A percentile compares a stretch with the other conserved stretches of the same genome.
Conservation (phyloP, 1,140 invertebrate species). For the Cepaea nemoralis region DNA sequence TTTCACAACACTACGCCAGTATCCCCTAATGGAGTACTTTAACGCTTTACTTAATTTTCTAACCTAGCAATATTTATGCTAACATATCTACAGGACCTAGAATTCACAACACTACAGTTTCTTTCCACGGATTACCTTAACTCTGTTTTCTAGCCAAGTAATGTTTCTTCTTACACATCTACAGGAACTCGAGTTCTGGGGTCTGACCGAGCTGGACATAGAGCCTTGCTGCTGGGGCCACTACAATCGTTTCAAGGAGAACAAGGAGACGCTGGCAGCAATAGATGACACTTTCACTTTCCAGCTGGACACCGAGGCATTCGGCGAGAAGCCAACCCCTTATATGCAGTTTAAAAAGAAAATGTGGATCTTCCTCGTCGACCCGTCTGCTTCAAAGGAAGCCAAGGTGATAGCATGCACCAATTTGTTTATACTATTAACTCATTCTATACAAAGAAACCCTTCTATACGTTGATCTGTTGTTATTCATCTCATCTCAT, state of each 20-base stretch:
- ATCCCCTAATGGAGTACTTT: no score
- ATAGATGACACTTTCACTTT: slow-evolving; percentile 69
- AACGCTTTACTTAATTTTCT: no score
- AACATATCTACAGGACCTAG: no score
- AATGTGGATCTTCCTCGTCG: slow-evolving; percentile 68
- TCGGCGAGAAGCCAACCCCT: slow-evolving; percentile 54
- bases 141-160: no score
- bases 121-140: no score
- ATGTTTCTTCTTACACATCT: background rate
- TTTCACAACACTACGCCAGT: no score
- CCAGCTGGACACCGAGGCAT: slow-evolving; percentile 49
- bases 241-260: slow-evolving; percentile 65
- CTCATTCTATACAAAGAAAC: no score
- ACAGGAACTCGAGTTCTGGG: slow-evolving; percentile 70
- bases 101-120: no score
- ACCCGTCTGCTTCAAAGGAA: slow-evolving; percentile 62
- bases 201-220: slow-evolving; percentile 58
- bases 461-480: no score
- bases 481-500: no score
- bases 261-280: slow-evolving; percentile 63
- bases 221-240: slow-evolving; percentile 71
- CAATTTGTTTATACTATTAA: no score
- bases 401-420: slow-evolving; percentile 59
- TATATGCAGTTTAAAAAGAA: slow-evolving; percentile 57
- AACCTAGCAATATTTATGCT: no score